A percentile compares a stretch with the other conserved stretches of the same genome.
Conservation (phyloP, 2,113 vertebrate genomes). For the Pterocles gutturalis region DNA sequence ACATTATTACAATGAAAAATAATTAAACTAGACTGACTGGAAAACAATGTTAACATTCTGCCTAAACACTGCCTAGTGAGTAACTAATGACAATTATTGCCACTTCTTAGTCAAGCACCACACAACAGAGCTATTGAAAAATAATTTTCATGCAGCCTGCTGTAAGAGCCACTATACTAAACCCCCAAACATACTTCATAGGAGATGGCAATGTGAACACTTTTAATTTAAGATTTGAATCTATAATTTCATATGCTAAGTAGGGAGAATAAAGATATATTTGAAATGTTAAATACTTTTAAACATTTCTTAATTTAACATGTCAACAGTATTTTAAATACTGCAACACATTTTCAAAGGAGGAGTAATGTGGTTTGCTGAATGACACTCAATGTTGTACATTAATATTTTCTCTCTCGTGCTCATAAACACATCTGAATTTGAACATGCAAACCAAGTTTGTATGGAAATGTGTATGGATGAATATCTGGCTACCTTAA, state of each 20-base stretch:
- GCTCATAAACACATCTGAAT: not conserved
- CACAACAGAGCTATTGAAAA: not conserved
- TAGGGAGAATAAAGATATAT: not conserved
- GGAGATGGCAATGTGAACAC: not conserved
- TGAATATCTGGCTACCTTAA: not conserved
- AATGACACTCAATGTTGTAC: not conserved
- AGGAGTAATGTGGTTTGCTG: slow-evolving; percentile 17
- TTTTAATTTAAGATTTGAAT: slow-evolving; percentile 23
- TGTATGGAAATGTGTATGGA: not conserved
- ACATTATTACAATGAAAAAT: not conserved
- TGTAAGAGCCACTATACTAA: not conserved
- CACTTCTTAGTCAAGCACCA: not conserved
- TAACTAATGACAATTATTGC: not conserved
- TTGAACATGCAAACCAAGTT: not conserved
- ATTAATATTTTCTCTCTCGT: slow-evolving; percentile 11
- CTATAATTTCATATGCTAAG: slow-evolving; percentile 7
- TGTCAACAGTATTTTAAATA: slow-evolving; percentile 40
- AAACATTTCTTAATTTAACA: slow-evolving; percentile 17
- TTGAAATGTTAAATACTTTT: slow-evolving; percentile 22
- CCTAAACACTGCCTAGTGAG: not conserved
- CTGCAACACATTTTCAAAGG: slow-evolving; percentile 17
- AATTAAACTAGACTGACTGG: not conserved
- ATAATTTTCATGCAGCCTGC: not conserved
- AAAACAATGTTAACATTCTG: not conserved
- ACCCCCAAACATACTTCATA: not conserved